phyloP scores from a whole-genome alignment of 1,140 invertebrate species.

The Lasioglossum baleicum region DNA sequence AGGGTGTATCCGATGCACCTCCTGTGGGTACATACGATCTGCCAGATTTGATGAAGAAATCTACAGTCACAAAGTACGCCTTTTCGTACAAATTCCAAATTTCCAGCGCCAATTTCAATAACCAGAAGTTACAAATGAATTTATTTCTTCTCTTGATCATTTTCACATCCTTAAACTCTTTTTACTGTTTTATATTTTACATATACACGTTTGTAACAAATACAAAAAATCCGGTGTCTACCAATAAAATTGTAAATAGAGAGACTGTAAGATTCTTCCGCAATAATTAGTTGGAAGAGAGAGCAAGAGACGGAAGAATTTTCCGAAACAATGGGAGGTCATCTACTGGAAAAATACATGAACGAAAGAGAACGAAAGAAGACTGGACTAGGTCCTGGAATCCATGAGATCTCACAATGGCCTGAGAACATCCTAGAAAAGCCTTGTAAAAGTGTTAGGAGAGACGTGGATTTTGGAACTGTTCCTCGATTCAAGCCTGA shows the following conservation, averaged over 20 bases:
- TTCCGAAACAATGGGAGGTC: slow-evolving; percentile 25
- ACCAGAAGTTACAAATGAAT: neutral
- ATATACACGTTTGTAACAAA: too few relatives aligned
- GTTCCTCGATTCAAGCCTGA: slow-evolving; percentile 25
- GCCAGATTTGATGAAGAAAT: neutral
- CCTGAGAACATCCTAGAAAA: slow-evolving; percentile 36
- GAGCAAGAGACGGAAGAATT: slow-evolving; percentile 47
- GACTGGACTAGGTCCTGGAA: slow-evolving; percentile 40
- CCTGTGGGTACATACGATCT: slow-evolving; percentile 46
- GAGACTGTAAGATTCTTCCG: neutral
- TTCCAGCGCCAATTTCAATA: too few relatives aligned
- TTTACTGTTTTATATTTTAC: too few relatives aligned
- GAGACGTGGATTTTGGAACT: slow-evolving; percentile 48
- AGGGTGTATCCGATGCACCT: neutral
- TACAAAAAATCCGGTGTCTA: too few relatives aligned
- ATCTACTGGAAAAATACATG: neutral
- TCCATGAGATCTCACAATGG: slow-evolving; percentile 51
- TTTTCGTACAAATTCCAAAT: too few relatives aligned
- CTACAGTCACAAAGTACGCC: slow-evolving; percentile 16
- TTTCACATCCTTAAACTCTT: too few relatives aligned
- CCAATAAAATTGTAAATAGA: too few relatives aligned
- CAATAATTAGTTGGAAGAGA: slow-evolving; percentile 39
- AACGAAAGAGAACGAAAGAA: slow-evolving; percentile 2
- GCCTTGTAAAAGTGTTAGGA: slow-evolving; percentile 19
- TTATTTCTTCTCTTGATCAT: too few relatives aligned